These are phyloP conservation scores for Scelioninae gen. 1 DNA, from an alignment of 2,888 invertebrate species.

Conservation along the genomic window DNA sequence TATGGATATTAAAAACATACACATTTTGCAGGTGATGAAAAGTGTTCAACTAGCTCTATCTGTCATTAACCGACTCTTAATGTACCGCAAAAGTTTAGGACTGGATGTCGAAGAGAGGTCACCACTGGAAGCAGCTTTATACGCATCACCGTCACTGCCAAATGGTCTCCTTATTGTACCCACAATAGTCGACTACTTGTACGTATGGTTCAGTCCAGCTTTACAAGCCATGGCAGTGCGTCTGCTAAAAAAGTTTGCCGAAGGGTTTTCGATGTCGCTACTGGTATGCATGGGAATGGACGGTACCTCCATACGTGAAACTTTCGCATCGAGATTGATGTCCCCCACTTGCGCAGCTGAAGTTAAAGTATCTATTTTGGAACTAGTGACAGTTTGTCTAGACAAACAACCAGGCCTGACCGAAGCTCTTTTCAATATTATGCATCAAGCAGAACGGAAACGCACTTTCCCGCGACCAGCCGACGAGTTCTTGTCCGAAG, in stretches of 20 bases:
- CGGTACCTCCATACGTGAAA: conserved; percentile 86
- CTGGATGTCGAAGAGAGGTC: conserved; percentile 79
- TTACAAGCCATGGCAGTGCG: conserved; percentile 86
- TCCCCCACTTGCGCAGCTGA: conserved; percentile 85
- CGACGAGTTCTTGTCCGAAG: conserved; percentile 82
- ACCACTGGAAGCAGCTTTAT: conserved; percentile 82
- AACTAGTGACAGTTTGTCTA: conserved; percentile 84
- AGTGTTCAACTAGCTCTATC: conserved; percentile 83
- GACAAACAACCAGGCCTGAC: conserved; percentile 84
- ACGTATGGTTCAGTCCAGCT: conserved; percentile 86
- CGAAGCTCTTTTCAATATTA: conserved; percentile 83
- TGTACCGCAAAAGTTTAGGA: conserved; percentile 82
- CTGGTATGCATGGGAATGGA: conserved; percentile 87
- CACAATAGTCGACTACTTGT: conserved; percentile 86
- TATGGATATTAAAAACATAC: not conserved
- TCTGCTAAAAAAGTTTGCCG: conserved; percentile 86
- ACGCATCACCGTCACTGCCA: conserved; percentile 82
- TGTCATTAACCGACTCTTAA: conserved; percentile 81
- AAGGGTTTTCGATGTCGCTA: conserved; percentile 86
- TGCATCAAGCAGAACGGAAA: conserved; percentile 82
- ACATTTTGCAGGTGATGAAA: conserved; percentile 75
- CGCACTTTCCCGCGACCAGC: conserved; percentile 82
- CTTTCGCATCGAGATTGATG: conserved; percentile 86
- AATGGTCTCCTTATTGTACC: conserved; percentile 85
- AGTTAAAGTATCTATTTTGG: conserved; percentile 84